phyloP scores from a whole-genome alignment of 2,888 invertebrate genomes.

The Bruchidius siliquastri region DNA sequence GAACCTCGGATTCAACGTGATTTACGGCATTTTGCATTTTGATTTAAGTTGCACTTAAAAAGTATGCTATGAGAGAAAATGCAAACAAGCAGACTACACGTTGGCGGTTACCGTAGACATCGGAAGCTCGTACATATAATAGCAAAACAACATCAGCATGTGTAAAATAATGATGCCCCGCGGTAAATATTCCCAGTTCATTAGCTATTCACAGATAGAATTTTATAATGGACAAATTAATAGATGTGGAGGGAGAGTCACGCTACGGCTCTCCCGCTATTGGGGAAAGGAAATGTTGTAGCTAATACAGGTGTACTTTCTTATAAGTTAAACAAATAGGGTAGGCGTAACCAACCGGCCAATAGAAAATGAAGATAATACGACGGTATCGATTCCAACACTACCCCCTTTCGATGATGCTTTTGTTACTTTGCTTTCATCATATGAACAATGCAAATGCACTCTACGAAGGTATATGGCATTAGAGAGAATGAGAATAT shows the following conservation, averaged over 20 bases:
- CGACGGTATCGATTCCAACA: neutral
- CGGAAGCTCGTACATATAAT: neutral
- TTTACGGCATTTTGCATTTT: too few relatives aligned
- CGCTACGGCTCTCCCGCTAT: neutral
- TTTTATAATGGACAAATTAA: conserved; percentile 3
- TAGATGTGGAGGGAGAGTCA: neutral
- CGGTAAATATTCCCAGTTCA: neutral
- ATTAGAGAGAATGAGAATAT: neutral
- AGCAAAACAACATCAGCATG: neutral
- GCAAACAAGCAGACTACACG: neutral
- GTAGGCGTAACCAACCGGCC: neutral
- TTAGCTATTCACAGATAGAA: conserved; percentile 3
- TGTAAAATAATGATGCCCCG: neutral
- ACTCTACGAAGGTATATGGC: neutral
- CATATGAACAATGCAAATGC: neutral
- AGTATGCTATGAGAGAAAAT: neutral
- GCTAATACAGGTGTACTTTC: neutral
- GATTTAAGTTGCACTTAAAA: too few relatives aligned
- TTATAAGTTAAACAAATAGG: neutral
- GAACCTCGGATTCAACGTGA: too few relatives aligned
- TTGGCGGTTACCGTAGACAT: neutral
- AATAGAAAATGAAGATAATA: neutral
- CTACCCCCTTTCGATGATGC: neutral
- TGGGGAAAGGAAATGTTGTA: neutral
- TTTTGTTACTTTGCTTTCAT: neutral